These are phyloP conservation scores for Phthorimaea operculella DNA, from an alignment of 1,140 invertebrate species.

Conservation along the genomic window DNA sequence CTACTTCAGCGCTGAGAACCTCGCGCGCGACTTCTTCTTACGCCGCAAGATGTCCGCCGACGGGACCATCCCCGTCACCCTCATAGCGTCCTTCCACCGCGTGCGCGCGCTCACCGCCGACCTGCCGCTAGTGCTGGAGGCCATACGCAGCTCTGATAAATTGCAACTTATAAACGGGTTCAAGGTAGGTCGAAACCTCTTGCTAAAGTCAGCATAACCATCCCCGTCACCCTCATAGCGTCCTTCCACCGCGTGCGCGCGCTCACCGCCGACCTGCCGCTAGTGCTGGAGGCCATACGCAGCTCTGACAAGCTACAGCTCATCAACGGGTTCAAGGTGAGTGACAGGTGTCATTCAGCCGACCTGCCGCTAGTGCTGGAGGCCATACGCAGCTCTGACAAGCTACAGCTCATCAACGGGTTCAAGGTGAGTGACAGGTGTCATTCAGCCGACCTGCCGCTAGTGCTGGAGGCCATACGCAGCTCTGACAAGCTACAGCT, in stretches of 20 bases:
- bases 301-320: conserved; percentile 87
- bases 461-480: no score
- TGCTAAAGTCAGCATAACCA: conserved; percentile 63
- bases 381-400: no score
- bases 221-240: conserved; percentile 93
- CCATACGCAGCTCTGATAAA: conserved; percentile 83
- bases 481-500: no score
- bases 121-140: conserved; percentile 82
- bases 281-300: conserved; percentile 85
- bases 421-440: no score
- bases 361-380: no score
- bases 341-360: no score
- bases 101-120: conserved; percentile 90
- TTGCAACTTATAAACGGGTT: conserved; percentile 83
- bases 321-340: conserved; percentile 79
- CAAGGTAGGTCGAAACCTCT: conserved; percentile 69
- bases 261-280: conserved; percentile 84
- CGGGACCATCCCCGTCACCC: conserved; percentile 90
- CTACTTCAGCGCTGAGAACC: conserved; percentile 98
- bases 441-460: no score
- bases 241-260: conserved; percentile 94
- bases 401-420: no score
- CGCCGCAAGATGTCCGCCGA: conserved; percentile 95
- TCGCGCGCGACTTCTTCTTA: conserved; percentile 95
- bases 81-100: conserved; percentile 96